Conservation (phyloP, 2,113 vertebrate genomes). For the Cairina moschata region DNA sequence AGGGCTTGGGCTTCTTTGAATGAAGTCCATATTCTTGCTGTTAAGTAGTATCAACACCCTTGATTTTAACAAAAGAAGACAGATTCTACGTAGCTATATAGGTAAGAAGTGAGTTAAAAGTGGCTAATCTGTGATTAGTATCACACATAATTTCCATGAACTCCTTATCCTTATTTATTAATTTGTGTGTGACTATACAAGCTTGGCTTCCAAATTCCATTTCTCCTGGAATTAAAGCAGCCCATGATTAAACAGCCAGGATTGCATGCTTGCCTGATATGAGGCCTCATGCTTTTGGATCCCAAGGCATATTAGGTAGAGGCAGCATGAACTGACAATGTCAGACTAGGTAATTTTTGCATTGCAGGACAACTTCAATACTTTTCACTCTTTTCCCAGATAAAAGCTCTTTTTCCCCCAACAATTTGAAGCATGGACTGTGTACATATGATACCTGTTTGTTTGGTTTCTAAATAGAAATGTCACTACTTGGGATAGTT, state of each 20-base stretch:
- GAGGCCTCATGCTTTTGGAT: neutral
- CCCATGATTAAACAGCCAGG: constrained; percentile 9
- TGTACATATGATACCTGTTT: neutral
- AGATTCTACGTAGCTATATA: neutral
- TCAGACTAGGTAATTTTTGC: neutral
- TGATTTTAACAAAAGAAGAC: neutral
- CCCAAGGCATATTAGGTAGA: neutral
- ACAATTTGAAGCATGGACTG: neutral
- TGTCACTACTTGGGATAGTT: neutral
- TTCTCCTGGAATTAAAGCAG: constrained; percentile 17
- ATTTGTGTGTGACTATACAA: neutral
- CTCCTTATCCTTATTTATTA: neutral
- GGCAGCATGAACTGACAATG: neutral
- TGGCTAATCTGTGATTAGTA: constrained; percentile 10
- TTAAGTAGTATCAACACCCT: neutral
- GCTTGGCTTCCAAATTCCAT: neutral
- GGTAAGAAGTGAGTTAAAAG: constrained; percentile 35
- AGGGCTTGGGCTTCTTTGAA: neutral
- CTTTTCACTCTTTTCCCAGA: neutral
- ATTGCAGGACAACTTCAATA: neutral
- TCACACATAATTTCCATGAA: constrained; percentile 34
- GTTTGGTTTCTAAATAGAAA: neutral
- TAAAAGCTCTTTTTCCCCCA: neutral
- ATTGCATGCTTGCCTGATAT: neutral
- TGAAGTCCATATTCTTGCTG: neutral